Evolutionary conservation across 2,113 vertebrate genomes (phyloP).

Genomic region (Okapia johnstoni): DNA sequence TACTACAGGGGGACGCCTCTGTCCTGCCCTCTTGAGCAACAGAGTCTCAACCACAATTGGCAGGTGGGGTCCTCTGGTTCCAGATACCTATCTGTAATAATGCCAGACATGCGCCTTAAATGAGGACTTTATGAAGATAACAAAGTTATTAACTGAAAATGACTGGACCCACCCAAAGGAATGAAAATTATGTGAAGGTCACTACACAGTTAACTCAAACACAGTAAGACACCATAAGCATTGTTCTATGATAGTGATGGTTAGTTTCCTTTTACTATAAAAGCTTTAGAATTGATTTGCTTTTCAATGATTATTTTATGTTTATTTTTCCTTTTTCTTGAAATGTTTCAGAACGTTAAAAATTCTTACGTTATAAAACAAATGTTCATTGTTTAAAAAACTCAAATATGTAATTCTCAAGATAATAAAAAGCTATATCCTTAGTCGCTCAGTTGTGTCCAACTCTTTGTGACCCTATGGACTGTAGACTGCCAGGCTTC

Average conservation of each 20-base stretch:
- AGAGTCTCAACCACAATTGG: background rate
- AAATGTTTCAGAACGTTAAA: background rate
- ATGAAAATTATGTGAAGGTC: background rate
- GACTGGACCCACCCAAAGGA: background rate
- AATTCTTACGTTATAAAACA: background rate
- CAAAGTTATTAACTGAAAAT: slow-evolving; percentile 53
- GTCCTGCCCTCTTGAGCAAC: background rate
- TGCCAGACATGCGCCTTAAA: background rate
- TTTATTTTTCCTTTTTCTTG: background rate
- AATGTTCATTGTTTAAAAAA: background rate
- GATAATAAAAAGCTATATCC: background rate
- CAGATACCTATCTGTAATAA: slow-evolving; percentile 41
- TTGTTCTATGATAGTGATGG: background rate
- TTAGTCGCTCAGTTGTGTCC: background rate
- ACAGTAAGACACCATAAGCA: background rate
- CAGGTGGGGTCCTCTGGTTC: background rate
- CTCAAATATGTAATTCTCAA: background rate
- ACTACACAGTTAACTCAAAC: background rate
- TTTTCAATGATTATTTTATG: background rate
- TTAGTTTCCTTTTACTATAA: background rate
- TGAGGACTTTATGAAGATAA: background rate
- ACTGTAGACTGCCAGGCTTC: background rate
- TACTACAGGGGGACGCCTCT: background rate
- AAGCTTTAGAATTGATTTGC: background rate
- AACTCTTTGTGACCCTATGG: background rate